Evolutionary conservation across 2,888 invertebrate species (phyloP).

Genomic region (Agrochola macilenta): DNA sequence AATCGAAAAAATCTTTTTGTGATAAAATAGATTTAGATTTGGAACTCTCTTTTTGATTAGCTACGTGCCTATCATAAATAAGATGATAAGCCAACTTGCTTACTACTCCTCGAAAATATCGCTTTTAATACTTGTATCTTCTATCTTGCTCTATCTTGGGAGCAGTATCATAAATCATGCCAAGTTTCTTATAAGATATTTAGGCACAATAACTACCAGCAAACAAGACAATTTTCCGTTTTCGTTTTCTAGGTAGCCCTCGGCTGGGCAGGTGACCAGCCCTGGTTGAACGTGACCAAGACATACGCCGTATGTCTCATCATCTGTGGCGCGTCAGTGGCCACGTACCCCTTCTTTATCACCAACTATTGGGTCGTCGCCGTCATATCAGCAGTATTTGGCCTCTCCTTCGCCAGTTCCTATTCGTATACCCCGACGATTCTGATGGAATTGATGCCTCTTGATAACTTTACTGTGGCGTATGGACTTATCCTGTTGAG

Average conservation of each 20-base stretch:
- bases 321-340: constrained; percentile 91
- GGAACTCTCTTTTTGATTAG: not conserved
- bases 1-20: not conserved
- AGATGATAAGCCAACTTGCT: not conserved
- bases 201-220: not conserved
- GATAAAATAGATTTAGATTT: not conserved
- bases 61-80: not conserved
- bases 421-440: constrained; percentile 98
- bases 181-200: not conserved
- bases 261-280: constrained; percentile 97
- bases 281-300: constrained; percentile 95
- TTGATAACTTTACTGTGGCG: constrained; percentile 97
- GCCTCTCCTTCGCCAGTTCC: constrained; percentile 97
- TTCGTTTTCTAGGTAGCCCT: constrained; percentile 91
- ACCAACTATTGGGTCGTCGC: constrained; percentile 87
- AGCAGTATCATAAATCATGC: not conserved
- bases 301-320: constrained; percentile 95
- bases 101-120: not conserved
- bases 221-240: not conserved
- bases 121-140: not conserved
- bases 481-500: constrained; percentile 97
- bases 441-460: constrained; percentile 96
- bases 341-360: constrained; percentile 90
- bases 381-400: constrained; percentile 92
- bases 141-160: no score